These are phyloP conservation scores for Heteromyza rotundicornis DNA, from an alignment of 2,888 invertebrate species.

Conservation along the genomic window DNA sequence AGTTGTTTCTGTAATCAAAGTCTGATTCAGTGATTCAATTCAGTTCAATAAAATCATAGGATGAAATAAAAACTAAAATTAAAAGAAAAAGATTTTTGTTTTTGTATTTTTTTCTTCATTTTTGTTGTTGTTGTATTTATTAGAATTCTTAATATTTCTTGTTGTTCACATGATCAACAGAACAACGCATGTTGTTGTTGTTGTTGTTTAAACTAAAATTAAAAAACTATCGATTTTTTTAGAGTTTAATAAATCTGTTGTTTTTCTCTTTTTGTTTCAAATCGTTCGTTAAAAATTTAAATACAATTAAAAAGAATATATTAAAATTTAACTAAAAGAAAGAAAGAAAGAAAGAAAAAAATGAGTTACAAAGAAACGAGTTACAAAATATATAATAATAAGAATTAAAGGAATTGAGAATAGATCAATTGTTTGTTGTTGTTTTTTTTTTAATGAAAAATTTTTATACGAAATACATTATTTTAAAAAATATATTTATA, in stretches of 20 bases:
- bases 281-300: conserved; percentile 15
- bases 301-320: conserved; percentile 1
- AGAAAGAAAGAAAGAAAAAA: background rate
- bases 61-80: conserved; percentile 4
- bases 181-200: too few relatives aligned
- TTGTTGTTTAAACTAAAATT: conserved; percentile 10
- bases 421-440: background rate
- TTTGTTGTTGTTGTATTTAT: background rate
- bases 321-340: conserved; percentile 4
- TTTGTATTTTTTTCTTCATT: background rate
- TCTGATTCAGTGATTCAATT: background rate
- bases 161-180: background rate
- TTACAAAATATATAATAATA: background rate
- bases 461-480: conserved; percentile 12
- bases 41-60: background rate
- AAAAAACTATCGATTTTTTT: background rate
- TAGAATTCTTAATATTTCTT: background rate
- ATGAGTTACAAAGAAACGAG: background rate
- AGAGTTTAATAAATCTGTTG: conserved; percentile 5
- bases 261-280: background rate
- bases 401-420: background rate
- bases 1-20: too few relatives aligned
- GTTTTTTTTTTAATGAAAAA: background rate
- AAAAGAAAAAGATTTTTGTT: background rate
- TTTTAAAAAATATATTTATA: conserved; percentile 11